These are phyloP conservation scores for Willisornis vidua DNA, from an alignment of 2,113 vertebrate genomes.

Conservation along the genomic window DNA sequence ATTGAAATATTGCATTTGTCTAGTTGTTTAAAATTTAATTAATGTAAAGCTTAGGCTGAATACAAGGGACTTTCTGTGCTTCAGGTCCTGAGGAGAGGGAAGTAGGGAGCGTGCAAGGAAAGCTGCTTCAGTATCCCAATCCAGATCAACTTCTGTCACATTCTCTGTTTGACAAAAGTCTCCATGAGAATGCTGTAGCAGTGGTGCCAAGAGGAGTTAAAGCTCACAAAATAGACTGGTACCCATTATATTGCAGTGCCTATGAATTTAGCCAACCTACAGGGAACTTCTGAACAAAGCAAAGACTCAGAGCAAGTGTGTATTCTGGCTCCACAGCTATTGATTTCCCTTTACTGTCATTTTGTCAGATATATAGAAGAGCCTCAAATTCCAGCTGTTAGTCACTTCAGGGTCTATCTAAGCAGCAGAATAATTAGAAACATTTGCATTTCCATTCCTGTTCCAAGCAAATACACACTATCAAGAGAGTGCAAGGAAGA, in stretches of 20 bases:
- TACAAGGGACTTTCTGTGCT: not conserved
- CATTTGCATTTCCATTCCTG: not conserved
- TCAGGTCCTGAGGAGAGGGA: not conserved
- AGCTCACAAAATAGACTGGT: not conserved
- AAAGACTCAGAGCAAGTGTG: not conserved
- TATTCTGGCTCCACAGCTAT: not conserved
- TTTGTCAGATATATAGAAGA: not conserved
- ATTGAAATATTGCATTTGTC: not conserved
- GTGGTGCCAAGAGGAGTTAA: not conserved
- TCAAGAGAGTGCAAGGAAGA: not conserved
- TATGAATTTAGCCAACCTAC: not conserved
- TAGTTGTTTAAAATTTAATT: not conserved
- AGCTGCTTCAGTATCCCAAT: not conserved
- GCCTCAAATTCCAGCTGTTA: not conserved
- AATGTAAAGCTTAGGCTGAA: not conserved
- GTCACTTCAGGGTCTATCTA: not conserved
- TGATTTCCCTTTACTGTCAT: not conserved
- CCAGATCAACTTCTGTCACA: not conserved
- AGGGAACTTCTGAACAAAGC: not conserved
- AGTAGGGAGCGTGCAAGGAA: not conserved
- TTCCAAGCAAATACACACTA: not conserved
- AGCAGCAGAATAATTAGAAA: not conserved
- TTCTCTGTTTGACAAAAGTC: not conserved
- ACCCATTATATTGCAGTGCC: not conserved
- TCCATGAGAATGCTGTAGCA: not conserved